These are phyloP conservation scores for Poecile atricapillus DNA, from an alignment of 2,113 vertebrate genomes.

Conservation along the genomic window DNA sequence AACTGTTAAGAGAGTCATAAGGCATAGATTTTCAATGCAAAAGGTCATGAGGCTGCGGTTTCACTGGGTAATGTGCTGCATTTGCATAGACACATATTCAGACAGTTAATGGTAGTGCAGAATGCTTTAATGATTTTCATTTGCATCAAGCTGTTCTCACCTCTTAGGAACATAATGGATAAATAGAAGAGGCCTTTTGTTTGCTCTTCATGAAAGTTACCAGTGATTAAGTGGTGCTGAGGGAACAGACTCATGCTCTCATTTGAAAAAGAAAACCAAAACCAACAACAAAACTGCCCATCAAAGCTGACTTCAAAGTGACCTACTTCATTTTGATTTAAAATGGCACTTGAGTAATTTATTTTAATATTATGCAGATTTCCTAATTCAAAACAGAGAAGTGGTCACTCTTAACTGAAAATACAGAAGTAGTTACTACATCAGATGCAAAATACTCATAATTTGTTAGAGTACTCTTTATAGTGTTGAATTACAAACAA, in stretches of 20 bases:
- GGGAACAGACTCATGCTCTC: constrained; percentile 1
- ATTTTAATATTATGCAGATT: constrained; percentile 32
- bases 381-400: constrained; percentile 23
- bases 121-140: constrained; percentile 63
- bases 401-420: not conserved
- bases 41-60: constrained; percentile 43
- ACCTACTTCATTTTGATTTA: constrained; percentile 35
- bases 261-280: not conserved
- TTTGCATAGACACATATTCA: constrained; percentile 49
- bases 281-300: not conserved
- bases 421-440: not conserved
- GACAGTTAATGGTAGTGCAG: constrained; percentile 47
- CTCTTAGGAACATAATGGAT: constrained; percentile 56
- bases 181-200: constrained; percentile 57
- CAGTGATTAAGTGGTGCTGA: constrained; percentile 44
- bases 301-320: constrained; percentile 57
- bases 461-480: not conserved
- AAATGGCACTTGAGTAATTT: constrained; percentile 31
- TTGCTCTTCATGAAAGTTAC: constrained; percentile 51
- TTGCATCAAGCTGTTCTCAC: constrained; percentile 65
- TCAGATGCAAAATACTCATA: not conserved
- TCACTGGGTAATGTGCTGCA: not conserved
- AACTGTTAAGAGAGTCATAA: constrained; percentile 12
- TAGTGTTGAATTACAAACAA: not conserved
- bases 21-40: constrained; percentile 23